phyloP scores from a whole-genome alignment of 2,113 vertebrate genomes.

The Heterochromis multidens region DNA sequence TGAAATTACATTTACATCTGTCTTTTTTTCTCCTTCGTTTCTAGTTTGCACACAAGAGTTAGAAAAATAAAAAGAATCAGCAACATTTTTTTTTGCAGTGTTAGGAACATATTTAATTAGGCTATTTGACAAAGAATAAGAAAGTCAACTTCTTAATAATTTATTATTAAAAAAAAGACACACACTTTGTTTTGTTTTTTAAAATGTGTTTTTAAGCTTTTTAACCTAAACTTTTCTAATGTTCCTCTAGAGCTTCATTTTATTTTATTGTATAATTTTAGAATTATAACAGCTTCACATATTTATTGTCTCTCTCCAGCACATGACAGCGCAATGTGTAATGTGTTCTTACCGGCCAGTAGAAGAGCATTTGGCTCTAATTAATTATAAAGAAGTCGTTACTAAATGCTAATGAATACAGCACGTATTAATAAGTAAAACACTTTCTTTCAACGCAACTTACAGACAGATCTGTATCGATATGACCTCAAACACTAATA shows the following conservation, averaged over 20 bases:
- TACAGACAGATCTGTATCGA: neutral
- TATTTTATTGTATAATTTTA: neutral
- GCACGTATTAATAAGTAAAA: neutral
- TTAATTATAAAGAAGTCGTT: constrained; percentile 17
- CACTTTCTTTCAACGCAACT: neutral
- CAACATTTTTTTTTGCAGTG: neutral
- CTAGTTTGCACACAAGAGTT: neutral
- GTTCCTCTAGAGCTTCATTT: neutral
- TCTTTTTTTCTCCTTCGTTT: neutral
- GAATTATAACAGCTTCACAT: neutral
- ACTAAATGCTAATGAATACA: constrained; percentile 22
- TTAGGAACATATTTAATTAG: neutral
- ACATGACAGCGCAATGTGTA: neutral
- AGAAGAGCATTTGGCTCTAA: neutral
- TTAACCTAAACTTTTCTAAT: neutral
- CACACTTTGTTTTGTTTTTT: neutral
- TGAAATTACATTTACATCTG: neutral
- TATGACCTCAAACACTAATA: neutral
- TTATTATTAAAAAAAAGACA: neutral
- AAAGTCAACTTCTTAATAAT: neutral
- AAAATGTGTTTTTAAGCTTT: neutral
- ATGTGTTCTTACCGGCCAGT: neutral
- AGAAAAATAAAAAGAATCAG: neutral
- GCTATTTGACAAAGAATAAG: neutral
- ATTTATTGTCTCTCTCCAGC: neutral